Percentiles rank a stretch among this genome's conserved stretches.
Evolutionary conservation across 2,888 invertebrate species (phyloP).

Genomic region (Cloeon dipterum): DNA sequence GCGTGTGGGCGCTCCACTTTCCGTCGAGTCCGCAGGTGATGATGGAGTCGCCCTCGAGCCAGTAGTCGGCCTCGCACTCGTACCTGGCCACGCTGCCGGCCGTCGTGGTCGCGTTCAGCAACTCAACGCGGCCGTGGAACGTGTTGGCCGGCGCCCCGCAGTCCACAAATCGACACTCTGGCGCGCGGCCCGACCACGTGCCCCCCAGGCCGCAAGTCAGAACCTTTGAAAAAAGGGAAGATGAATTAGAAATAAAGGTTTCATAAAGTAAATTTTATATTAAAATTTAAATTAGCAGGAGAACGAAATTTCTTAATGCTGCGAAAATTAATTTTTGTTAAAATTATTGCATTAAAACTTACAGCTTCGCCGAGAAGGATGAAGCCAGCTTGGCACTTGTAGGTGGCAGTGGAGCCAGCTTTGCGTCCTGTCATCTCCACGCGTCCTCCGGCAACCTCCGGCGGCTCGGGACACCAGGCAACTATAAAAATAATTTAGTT

Average conservation of each 20-base stretch:
- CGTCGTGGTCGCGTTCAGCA: constrained; percentile 54
- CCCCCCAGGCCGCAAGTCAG: constrained; percentile 70
- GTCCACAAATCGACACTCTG: constrained; percentile 66
- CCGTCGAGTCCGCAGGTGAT: constrained; percentile 61
- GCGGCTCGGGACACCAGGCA: constrained; percentile 74
- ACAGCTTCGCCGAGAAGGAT: constrained; percentile 63
- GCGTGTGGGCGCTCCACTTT: constrained; percentile 68
- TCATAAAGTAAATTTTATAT: not conserved
- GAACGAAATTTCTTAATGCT: constrained; percentile 2
- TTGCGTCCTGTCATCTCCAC: constrained; percentile 46
- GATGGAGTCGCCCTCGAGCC: constrained; percentile 41
- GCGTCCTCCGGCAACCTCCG: constrained; percentile 48
- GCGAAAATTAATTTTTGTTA: not conserved
- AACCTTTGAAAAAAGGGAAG: constrained; percentile 23
- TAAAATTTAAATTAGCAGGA: not conserved
- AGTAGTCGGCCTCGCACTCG: constrained; percentile 58
- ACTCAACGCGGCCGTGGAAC: constrained; percentile 45
- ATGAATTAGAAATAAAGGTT: constrained; percentile 1
- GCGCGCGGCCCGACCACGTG: constrained; percentile 56
- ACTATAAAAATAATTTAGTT: constrained; percentile 15
- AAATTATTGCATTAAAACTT: constrained; percentile 14
- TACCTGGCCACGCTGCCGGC: constrained; percentile 59
- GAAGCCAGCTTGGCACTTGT: constrained; percentile 61
- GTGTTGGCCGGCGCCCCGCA: constrained; percentile 63
- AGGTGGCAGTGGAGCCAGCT: constrained; percentile 58